Conservation (phyloP, 2,113 vertebrate genomes). For the Grus americana region DNA sequence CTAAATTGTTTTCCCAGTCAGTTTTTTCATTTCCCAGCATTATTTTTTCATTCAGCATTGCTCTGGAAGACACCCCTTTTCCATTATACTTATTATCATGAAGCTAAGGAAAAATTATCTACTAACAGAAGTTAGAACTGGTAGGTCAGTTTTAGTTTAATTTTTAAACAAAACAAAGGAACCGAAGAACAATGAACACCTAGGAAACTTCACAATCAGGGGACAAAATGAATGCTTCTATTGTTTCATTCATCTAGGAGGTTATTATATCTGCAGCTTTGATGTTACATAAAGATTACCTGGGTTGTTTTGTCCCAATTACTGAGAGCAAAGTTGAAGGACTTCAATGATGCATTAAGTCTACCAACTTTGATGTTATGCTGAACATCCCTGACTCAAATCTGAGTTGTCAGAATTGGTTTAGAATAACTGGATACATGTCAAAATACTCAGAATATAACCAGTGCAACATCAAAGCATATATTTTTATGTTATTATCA, state of each 20-base stretch:
- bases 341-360: constrained; percentile 37
- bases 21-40: not conserved
- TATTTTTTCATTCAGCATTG: not conserved
- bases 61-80: not conserved
- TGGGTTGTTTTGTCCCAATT: constrained; percentile 75
- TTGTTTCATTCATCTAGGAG: constrained; percentile 63
- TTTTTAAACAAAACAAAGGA: constrained; percentile 31
- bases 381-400: constrained; percentile 21
- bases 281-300: constrained; percentile 72
- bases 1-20: not conserved
- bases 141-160: not conserved
- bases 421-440: not conserved
- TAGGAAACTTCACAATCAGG: constrained; percentile 35
- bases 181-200: not conserved
- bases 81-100: not conserved
- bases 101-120: not conserved
- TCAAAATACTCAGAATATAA: not conserved
- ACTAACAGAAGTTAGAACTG: not conserved
- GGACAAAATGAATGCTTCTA: constrained; percentile 39
- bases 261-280: constrained; percentile 66
- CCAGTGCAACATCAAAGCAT: not conserved
- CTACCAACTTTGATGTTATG: constrained; percentile 67
- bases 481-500: not conserved
- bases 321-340: constrained; percentile 68
- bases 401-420: not conserved